Evolutionary conservation across 2,113 vertebrate genomes (phyloP).

Genomic region (Symphodus melops): DNA sequence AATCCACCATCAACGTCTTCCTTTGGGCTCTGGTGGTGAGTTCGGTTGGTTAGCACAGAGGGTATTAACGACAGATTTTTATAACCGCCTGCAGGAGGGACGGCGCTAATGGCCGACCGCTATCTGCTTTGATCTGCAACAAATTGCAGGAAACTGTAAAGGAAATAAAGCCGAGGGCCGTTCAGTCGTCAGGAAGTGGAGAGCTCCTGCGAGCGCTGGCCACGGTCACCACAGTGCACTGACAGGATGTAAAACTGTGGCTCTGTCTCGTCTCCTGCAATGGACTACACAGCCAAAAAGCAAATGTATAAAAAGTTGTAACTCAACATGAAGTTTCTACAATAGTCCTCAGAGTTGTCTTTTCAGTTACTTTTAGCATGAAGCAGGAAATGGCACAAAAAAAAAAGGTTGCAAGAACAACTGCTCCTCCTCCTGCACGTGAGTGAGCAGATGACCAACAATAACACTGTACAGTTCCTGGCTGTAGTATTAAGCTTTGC

Average conservation of each 20-base stretch:
- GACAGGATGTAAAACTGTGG: slow-evolving; percentile 53
- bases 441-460: slow-evolving; percentile 50
- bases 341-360: not conserved
- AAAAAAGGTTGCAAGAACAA: not conserved
- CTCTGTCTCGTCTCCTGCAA: not conserved
- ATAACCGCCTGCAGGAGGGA: slow-evolving; percentile 18
- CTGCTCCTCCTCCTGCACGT: slow-evolving; percentile 45
- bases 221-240: slow-evolving; percentile 21
- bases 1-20: not conserved
- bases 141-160: slow-evolving; percentile 71
- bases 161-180: slow-evolving; percentile 66
- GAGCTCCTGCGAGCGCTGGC: slow-evolving; percentile 53
- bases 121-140: slow-evolving; percentile 68
- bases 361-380: not conserved
- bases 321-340: not conserved
- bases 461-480: slow-evolving; percentile 42
- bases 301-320: too few relatives aligned
- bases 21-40: not conserved
- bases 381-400: not conserved
- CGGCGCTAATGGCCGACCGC: slow-evolving; percentile 5
- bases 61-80: not conserved
- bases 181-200: slow-evolving; percentile 71
- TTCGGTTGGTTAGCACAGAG: not conserved
- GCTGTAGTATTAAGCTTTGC: slow-evolving; percentile 43
- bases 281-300: too few relatives aligned